These are phyloP conservation scores for Thinocorus orbignyianus DNA, from an alignment of 2,113 vertebrate species.

Conservation along the genomic window DNA sequence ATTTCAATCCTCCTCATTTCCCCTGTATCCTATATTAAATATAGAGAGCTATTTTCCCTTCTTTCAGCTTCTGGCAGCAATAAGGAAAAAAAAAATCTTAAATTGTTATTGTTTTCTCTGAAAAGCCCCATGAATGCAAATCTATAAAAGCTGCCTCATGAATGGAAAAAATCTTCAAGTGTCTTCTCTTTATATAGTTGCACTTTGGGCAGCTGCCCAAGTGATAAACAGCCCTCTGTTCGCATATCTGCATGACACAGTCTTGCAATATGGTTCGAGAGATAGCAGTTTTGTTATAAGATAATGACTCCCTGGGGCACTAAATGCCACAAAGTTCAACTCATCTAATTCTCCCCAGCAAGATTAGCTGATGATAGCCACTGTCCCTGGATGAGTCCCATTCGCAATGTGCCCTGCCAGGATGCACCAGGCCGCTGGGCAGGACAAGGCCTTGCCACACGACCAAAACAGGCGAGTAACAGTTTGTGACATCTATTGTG, in stretches of 20 bases:
- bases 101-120: constrained; percentile 68
- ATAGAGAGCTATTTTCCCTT: constrained; percentile 23
- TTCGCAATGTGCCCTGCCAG: neutral
- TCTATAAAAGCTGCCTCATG: constrained; percentile 45
- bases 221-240: constrained; percentile 61
- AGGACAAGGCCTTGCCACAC: neutral
- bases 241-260: constrained; percentile 25
- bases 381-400: neutral
- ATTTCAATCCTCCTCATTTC: constrained; percentile 36
- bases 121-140: constrained; percentile 56
- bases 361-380: constrained; percentile 53
- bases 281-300: constrained; percentile 62
- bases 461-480: neutral
- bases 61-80: constrained; percentile 54
- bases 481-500: neutral
- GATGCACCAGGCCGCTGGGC: neutral
- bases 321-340: constrained; percentile 35
- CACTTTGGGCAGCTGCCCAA: constrained; percentile 58
- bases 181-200: constrained; percentile 30
- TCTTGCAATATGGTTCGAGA: constrained; percentile 50
- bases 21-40: constrained; percentile 33
- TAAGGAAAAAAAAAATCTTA: constrained; percentile 40
- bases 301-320: constrained; percentile 52
- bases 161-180: constrained; percentile 56
- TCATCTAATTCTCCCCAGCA: constrained; percentile 42